phyloP scores from a whole-genome alignment of 2,797 vertebrate genomes.

The Eulemur rubriventer region DNA sequence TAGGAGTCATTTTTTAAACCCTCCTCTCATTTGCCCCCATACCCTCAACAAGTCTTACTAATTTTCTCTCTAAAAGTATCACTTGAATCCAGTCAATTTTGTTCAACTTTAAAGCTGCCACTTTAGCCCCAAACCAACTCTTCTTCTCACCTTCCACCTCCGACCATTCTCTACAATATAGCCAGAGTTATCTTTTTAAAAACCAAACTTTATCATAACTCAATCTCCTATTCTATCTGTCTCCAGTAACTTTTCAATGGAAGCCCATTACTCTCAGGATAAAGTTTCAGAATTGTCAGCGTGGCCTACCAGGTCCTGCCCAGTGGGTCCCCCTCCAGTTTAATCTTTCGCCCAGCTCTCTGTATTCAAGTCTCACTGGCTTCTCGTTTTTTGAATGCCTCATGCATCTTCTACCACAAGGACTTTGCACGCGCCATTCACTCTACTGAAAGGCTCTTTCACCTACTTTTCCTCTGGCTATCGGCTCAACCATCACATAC shows the following conservation, averaged over 20 bases:
- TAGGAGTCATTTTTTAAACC: neutral
- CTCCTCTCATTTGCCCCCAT: neutral
- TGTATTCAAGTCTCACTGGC: neutral
- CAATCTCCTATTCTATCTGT: neutral
- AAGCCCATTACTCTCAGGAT: neutral
- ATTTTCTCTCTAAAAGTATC: conserved; percentile 37
- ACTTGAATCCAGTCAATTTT: neutral
- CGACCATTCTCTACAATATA: neutral
- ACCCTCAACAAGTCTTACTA: neutral
- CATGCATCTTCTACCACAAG: neutral
- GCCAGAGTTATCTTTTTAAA: neutral
- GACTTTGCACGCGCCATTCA: neutral
- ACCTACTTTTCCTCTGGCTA: neutral
- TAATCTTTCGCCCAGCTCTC: neutral
- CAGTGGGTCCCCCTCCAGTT: neutral
- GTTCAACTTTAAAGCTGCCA: neutral
- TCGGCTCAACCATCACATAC: neutral
- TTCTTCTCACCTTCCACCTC: neutral
- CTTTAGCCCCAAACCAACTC: neutral
- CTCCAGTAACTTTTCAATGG: neutral
- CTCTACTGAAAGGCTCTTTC: neutral
- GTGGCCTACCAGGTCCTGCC: neutral
- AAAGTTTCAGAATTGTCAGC: neutral
- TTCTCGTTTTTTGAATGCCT: neutral
- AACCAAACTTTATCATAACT: conserved; percentile 2